phyloP scores from a whole-genome alignment of 2,888 invertebrate species.

The Microdon myrmicae region DNA sequence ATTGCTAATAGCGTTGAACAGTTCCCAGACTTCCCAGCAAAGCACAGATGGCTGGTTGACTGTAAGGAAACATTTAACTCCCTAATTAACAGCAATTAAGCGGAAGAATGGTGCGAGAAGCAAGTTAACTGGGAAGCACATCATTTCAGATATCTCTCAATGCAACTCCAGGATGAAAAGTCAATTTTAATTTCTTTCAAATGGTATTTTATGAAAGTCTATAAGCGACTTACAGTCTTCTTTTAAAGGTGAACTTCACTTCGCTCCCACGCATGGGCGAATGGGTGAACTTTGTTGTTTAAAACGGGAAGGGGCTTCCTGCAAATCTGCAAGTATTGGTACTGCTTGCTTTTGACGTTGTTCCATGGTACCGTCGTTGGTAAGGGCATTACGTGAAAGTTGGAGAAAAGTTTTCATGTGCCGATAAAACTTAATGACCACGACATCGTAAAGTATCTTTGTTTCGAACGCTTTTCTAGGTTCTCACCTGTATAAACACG shows the following conservation, averaged over 20 bases:
- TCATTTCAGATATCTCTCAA: too few relatives aligned
- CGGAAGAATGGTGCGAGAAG: too few relatives aligned
- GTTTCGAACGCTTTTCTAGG: slow-evolving; percentile 18
- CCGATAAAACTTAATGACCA: slow-evolving; percentile 48
- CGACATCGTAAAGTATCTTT: slow-evolving; percentile 45
- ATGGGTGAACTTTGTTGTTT: too few relatives aligned
- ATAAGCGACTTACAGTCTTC: slow-evolving; percentile 39
- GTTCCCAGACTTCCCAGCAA: too few relatives aligned
- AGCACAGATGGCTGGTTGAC: too few relatives aligned
- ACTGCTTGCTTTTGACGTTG: slow-evolving; percentile 1
- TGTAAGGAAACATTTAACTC: too few relatives aligned
- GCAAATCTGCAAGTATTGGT: slow-evolving; percentile 20
- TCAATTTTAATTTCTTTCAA: slow-evolving; percentile 26
- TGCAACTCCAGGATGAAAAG: too few relatives aligned
- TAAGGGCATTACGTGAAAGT: too few relatives aligned
- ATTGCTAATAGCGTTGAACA: too few relatives aligned
- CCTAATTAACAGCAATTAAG: too few relatives aligned
- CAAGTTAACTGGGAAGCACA: too few relatives aligned
- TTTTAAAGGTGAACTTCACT: slow-evolving; percentile 35
- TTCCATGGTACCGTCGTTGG: too few relatives aligned
- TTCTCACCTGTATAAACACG: slow-evolving; percentile 26
- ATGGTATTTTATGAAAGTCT: slow-evolving; percentile 36
- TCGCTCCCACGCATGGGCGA: slow-evolving; percentile 14
- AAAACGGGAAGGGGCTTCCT: not conserved
- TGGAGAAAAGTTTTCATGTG: slow-evolving; percentile 43